Evolutionary conservation across 2,797 vertebrate species (phyloP).

Genomic region (Hemitrygon akajei): DNA sequence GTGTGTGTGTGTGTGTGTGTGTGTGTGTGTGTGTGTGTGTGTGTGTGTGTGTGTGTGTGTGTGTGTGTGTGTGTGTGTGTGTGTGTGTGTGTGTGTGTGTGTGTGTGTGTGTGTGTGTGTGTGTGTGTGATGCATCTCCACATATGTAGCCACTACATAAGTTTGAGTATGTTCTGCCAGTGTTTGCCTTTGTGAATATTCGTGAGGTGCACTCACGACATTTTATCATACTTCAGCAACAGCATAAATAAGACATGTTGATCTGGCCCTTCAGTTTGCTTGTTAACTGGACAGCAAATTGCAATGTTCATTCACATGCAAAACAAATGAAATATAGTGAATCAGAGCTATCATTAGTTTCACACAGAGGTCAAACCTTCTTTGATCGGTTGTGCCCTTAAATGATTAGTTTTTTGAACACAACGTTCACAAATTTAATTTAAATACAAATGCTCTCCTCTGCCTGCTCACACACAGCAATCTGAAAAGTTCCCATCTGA

Average conservation of each 20-base stretch:
- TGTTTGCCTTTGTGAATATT: background rate
- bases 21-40: too few species aligned
- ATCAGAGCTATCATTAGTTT: background rate
- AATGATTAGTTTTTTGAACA: background rate
- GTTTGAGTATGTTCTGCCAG: background rate
- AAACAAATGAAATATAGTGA: conserved; percentile 1
- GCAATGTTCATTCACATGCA: background rate
- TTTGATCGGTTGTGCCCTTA: background rate
- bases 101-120: background rate
- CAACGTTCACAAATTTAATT: conserved; percentile 13
- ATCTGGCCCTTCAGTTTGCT: background rate
- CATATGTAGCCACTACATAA: too few species aligned
- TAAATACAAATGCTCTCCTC: background rate
- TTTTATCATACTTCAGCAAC: background rate
- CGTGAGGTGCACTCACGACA: background rate
- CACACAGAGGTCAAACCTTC: background rate
- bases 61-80: background rate
- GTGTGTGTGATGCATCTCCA: background rate
- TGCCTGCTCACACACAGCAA: background rate
- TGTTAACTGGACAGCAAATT: background rate
- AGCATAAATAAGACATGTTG: background rate
- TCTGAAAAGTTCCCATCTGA: background rate
- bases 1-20: background rate
- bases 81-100: background rate
- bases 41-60: background rate